phyloP scores from a whole-genome alignment of 2,797 vertebrate genomes.

The Mormyrops boulengeri region DNA sequence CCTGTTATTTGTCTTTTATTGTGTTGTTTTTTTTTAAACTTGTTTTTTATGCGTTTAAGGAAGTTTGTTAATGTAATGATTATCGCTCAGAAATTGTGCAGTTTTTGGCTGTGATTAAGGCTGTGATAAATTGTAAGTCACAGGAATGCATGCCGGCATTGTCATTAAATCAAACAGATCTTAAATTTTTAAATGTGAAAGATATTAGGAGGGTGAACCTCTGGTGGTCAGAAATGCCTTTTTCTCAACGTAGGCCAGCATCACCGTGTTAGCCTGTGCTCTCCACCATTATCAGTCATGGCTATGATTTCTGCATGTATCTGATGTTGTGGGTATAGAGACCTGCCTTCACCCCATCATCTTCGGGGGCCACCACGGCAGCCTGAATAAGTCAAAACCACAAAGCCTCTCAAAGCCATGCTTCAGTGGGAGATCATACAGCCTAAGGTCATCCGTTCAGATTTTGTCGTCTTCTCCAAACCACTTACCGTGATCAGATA shows the following conservation, averaged over 20 bases:
- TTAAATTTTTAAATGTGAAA: neutral
- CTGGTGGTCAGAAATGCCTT: neutral
- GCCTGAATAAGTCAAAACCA: constrained; percentile 36
- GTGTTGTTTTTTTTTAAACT: neutral
- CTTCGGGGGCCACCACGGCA: constrained; percentile 33
- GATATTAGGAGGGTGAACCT: neutral
- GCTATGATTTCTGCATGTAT: constrained; percentile 45
- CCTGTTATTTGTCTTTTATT: neutral
- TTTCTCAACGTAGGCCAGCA: neutral
- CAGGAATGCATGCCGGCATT: neutral
- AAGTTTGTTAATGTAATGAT: neutral
- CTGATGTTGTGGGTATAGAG: constrained; percentile 33
- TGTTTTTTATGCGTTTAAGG: neutral
- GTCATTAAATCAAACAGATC: neutral
- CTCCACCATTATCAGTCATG: constrained; percentile 24
- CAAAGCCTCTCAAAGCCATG: constrained; percentile 44
- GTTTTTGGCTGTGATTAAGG: neutral
- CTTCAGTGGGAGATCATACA: constrained; percentile 50
- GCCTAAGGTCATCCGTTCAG: constrained; percentile 44
- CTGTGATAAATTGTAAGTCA: neutral
- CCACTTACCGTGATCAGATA: constrained; percentile 64
- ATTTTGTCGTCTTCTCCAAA: constrained; percentile 57
- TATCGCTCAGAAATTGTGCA: neutral
- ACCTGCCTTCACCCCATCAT: constrained; percentile 8
- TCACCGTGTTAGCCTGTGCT: neutral